Base-by-base conservation (phyloP, 2,888 invertebrate species). In the Tuta absoluta region DNA sequence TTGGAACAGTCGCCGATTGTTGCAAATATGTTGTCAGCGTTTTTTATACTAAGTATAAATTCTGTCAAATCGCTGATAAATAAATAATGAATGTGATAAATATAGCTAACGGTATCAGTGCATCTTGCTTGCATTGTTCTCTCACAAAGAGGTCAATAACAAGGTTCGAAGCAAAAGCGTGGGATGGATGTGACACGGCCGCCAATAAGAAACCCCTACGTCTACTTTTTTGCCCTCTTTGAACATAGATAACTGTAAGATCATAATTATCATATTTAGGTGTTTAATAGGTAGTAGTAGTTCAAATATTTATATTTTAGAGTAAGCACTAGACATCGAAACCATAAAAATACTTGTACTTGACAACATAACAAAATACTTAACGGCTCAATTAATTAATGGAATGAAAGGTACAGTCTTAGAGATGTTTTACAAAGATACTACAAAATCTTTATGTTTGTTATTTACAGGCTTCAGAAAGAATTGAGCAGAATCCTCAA, bases 401-500 rank as follows among this genome's bases (percentile, higher is more conserved):
- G n/a, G n/a, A n/a, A n/a, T n/a, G n/a, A n/a, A n/a, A n/a, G n/a
- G n/a, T n/a, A n/a, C n/a, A n/a, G n/a, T n/a, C n/a, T n/a, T n/a
- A n/a, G n/a, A n/a, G n/a, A n/a, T n/a, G n/a, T n/a, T n/a, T 62
- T 62, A 51, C 53, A 53, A 12, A n/a, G 58, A 2, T 37, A 33
- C 19, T 17, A 21, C n/a, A n/a, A n/a, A n/a, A n/a, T n/a, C 21
- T 12, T 59, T 59, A 38, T 11, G 33, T 51, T 37, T 21, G 0
- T 21, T 74, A 68, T 70, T 87, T 85, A 45, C 86, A 91, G 90
- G 83, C 79, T 83, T 83, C 82, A 81, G 86, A 85, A 82, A 87
- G 75, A 79, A 84, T 81, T 84, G 86, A 88, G 80, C 80, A 68
- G 60, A 72, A 74, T 73, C 72, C 84, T 83, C 85, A 86, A 85